A percentile compares a stretch with the other conserved stretches of the same genome.
Evolutionary conservation across 1,140 invertebrate species (phyloP).

Genomic region (Zaprionus lachaisei): DNA sequence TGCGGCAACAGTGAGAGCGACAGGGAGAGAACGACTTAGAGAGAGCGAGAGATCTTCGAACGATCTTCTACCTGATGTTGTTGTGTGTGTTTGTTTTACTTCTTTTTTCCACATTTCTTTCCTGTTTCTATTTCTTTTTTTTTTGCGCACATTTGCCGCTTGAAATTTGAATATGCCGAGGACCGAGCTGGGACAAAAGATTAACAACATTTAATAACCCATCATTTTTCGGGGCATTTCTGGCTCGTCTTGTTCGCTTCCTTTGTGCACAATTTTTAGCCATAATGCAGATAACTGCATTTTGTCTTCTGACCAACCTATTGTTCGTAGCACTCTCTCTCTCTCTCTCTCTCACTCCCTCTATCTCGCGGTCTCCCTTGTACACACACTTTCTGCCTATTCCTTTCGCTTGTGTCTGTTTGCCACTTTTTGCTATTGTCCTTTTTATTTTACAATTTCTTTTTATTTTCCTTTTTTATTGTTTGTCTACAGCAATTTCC

Average conservation of each 20-base stretch:
- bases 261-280: conserved; percentile 54
- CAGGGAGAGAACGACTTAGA: neutral
- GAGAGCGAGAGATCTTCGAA: neutral
- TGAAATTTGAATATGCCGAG: conserved; percentile 73
- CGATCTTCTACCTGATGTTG: conserved; percentile 34
- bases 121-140: conserved; percentile 13
- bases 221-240: conserved; percentile 65
- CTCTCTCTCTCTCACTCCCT: neutral
- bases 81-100: conserved; percentile 25
- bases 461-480: conserved; percentile 66
- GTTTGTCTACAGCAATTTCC: conserved; percentile 54
- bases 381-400: neutral
- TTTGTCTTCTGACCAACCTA: conserved; percentile 45
- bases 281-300: conserved; percentile 72
- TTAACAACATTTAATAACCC: conserved; percentile 83
- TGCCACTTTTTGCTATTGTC: conserved; percentile 77
- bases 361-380: neutral
- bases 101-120: conserved; percentile 9
- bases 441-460: conserved; percentile 65
- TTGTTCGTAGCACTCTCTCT: conserved; percentile 21
- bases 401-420: neutral
- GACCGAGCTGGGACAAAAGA: conserved; percentile 41
- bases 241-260: conserved; percentile 32
- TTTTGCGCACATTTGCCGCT: conserved; percentile 25
- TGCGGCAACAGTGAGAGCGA: conserved; percentile 23